Base-by-base conservation (phyloP, 2,113 vertebrate species). In the Ameiurus melas region DNA sequence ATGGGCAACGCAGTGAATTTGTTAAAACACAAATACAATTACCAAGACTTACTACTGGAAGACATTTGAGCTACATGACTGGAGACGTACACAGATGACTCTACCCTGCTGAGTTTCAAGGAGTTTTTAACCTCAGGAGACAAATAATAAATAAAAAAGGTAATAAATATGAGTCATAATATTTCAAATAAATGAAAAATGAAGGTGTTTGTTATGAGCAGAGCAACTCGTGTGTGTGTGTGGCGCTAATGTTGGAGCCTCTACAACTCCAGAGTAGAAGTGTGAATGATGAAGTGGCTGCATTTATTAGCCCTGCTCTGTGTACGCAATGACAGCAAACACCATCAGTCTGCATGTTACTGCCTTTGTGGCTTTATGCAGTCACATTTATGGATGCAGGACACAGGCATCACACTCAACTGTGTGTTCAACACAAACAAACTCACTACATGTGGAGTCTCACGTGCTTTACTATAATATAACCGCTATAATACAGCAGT, bases 351-450 rank as follows among this genome's bases (percentile, higher is more conserved):
- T 73, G 83, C 83, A 83, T 81, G 55, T 87, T 80, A 33, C 27
- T 84, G 85, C 60, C 70, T 64, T 68, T 36, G 73, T 75, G 81
- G 51, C 64, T 87, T 87, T 87, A 82, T 81, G 86, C 80, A 57
- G 75, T 71, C 85, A 73, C 82, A 87, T 90, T 90, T 90, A 90
- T 85, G 89, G 86, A 66, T 75, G 70, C 83, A 70, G n/a, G 84
- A 43, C 83, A 85, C 75, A 78, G 43, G 47, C 43, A 78, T 53
- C 75, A 53, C 75, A 78, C 43, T n/a, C 25, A 22, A 78, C 22
- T 5, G 43, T 78, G 77, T 80, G 77, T 27, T 20, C 71, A 77
- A 30, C 62, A 7, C 70, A 51, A 58, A 64, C 77, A 68, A 62
- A 58, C 82, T 87, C 58, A 30, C 51, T 30, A 17, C 77, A 53